Conservation (phyloP, 2,888 invertebrate genomes). For the Tridacna crocea region DNA sequence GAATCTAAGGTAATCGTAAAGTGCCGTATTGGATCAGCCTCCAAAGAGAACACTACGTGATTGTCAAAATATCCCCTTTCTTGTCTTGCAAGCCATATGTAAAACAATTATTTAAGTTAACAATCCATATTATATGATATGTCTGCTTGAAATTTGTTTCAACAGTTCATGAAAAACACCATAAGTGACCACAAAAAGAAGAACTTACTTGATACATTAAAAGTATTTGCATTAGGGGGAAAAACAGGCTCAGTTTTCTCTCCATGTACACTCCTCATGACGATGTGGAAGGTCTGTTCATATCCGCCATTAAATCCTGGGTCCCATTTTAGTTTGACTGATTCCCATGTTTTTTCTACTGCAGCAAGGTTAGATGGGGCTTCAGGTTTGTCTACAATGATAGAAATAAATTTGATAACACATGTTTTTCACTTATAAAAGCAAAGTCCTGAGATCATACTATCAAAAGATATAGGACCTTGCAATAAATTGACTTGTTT, state of each 20-base stretch:
- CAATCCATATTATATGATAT: no score
- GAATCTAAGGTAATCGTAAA: no score
- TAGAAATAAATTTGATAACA: not conserved
- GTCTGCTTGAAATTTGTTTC: no score
- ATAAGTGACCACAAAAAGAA: not conserved
- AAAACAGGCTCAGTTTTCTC: conserved; percentile 61
- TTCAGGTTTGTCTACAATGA: conserved; percentile 75
- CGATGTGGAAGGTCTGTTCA: conserved; percentile 72
- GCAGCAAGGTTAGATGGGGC: conserved; percentile 67
- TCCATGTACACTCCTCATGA: conserved; percentile 58
- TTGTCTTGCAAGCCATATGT: no score
- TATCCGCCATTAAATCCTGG: conserved; percentile 80
- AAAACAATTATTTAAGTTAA: no score
- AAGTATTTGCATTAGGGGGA: conserved; percentile 61
- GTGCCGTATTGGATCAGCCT: no score
- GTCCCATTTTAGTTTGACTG: conserved; percentile 74
- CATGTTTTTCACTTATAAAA: not conserved
- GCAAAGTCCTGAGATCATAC: not conserved
- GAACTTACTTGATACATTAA: conserved; percentile 73
- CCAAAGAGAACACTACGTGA: no score
- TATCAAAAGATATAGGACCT: no score
- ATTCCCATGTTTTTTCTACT: conserved; percentile 76
- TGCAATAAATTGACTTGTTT: no score
- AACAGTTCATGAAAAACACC: no score
- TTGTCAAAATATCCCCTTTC: no score